Evolutionary conservation across 2,113 vertebrate genomes (phyloP).

Genomic region (Catagonus wagneri): DNA sequence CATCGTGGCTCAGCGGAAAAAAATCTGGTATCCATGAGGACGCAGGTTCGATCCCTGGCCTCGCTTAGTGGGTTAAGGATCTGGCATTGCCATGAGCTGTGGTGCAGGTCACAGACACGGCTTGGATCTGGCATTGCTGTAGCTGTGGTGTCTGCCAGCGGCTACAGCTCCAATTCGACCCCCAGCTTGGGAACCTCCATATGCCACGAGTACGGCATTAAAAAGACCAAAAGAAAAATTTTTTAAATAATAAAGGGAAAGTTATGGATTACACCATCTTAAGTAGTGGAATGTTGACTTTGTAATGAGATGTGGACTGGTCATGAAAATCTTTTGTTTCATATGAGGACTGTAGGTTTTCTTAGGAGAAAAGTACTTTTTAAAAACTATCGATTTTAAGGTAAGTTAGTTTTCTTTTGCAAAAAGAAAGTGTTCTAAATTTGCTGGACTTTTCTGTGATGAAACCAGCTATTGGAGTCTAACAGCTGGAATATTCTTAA

Average conservation of each 20-base stretch:
- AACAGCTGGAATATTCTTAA: neutral
- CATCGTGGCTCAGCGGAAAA: too few relatives aligned
- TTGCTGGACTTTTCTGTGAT: neutral
- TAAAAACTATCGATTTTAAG: slow-evolving; percentile 20
- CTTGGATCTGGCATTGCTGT: too few relatives aligned
- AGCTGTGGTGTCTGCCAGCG: too few relatives aligned
- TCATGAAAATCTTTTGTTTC: neutral
- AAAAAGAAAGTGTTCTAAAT: neutral
- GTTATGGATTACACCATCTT: neutral
- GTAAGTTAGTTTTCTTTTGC: slow-evolving; percentile 1
- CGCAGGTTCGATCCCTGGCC: too few relatives aligned
- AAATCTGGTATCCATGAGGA: too few relatives aligned
- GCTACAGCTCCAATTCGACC: too few relatives aligned
- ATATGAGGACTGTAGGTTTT: neutral
- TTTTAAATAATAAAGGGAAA: neutral
- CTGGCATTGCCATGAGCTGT: too few relatives aligned
- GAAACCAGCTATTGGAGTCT: neutral
- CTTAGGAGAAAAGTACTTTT: neutral
- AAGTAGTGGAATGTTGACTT: slow-evolving; percentile 8
- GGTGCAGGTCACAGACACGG: too few relatives aligned
- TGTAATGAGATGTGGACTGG: neutral
- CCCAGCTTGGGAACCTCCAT: too few relatives aligned
- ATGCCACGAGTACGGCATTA: too few relatives aligned
- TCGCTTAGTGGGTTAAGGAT: too few relatives aligned
- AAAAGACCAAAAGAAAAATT: too few relatives aligned